Conservation (phyloP, 2,113 vertebrate genomes). For the Alectura lathami region DNA sequence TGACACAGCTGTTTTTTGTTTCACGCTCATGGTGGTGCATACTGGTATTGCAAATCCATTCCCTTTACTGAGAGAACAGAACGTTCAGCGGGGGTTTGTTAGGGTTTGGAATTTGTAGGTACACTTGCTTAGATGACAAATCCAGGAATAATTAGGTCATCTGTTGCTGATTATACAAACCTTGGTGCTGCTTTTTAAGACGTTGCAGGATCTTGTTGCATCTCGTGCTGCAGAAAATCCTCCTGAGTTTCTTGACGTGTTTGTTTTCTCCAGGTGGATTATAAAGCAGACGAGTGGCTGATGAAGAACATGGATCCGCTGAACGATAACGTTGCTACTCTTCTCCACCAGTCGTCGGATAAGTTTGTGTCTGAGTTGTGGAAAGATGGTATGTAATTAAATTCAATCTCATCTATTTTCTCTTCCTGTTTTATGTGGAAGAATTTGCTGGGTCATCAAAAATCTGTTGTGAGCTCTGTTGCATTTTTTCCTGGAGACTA, state of each 20-base stretch:
- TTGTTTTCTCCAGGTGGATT: slow-evolving; percentile 86
- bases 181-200: background rate
- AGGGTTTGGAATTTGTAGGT: background rate
- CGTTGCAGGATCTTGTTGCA: background rate
- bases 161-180: background rate
- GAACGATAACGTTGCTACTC: slow-evolving; percentile 93
- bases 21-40: background rate
- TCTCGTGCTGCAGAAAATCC: background rate
- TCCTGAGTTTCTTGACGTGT: background rate
- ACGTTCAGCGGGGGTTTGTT: background rate
- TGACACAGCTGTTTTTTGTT: background rate
- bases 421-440: background rate
- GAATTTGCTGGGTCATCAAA: background rate
- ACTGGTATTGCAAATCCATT: background rate
- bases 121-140: background rate
- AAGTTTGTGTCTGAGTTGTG: slow-evolving; percentile 97
- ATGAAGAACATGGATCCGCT: slow-evolving; percentile 99
- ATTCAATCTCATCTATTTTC: background rate
- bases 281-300: slow-evolving; percentile 97
- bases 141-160: background rate
- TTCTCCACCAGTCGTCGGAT: slow-evolving; percentile 96
- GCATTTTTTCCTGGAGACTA: background rate
- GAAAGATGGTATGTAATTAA: slow-evolving; percentile 90
- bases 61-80: background rate
- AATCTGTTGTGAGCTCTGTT: background rate